Evolutionary conservation across 2,797 vertebrate species (phyloP).

Genomic region (Morus bassanus): DNA sequence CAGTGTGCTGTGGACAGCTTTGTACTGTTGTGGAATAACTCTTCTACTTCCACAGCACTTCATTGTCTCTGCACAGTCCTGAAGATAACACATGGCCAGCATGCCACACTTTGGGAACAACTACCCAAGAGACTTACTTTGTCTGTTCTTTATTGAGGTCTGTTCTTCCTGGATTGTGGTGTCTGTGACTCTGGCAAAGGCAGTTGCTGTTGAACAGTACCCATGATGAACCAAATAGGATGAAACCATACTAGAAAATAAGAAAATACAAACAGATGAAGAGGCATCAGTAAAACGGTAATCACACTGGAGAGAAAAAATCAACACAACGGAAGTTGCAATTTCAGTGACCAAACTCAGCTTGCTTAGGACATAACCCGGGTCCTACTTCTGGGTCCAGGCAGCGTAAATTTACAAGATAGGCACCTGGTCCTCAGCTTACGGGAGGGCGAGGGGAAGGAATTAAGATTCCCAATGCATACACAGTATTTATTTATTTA

Average conservation of each 20-base stretch:
- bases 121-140: constrained; percentile 78
- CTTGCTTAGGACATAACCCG: background rate
- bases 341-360: background rate
- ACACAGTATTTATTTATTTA: background rate
- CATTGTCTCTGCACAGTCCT: background rate
- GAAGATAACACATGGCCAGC: background rate
- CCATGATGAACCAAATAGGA: constrained; percentile 98
- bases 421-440: background rate
- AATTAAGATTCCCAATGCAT: background rate
- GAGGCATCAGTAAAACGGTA: background rate
- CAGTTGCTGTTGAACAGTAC: constrained; percentile 94
- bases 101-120: background rate
- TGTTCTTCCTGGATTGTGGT: constrained; percentile 96
- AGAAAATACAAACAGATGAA: background rate
- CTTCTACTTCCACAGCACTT: background rate
- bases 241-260: constrained; percentile 89
- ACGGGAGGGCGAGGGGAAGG: no score
- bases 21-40: background rate
- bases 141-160: constrained; percentile 97
- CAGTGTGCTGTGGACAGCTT: background rate
- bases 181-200: constrained; percentile 95
- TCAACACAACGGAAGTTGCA: background rate
- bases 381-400: background rate
- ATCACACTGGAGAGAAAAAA: background rate
- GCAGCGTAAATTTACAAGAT: background rate